Conservation (phyloP, 2,888 invertebrate genomes). For the Siphlonurus alternatus region DNA sequence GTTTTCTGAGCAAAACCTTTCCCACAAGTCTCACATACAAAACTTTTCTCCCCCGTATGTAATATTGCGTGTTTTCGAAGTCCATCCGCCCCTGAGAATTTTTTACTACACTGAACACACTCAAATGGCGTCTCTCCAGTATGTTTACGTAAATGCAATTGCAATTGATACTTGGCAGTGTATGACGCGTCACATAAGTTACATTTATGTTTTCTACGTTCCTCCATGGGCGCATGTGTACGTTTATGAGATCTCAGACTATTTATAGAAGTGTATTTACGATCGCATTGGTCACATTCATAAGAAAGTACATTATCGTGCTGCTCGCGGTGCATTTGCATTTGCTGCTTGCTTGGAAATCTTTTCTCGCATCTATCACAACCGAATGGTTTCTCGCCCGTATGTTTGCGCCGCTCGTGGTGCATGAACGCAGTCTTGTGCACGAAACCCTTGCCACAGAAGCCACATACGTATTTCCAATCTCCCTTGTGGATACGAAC, state of each 20-base stretch:
- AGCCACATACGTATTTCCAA: neutral
- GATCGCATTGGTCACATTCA: neutral
- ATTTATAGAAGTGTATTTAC: neutral
- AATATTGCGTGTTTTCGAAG: slow-evolving; percentile 37
- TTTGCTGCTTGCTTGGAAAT: neutral
- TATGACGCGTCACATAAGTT: neutral
- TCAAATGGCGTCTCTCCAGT: slow-evolving; percentile 38
- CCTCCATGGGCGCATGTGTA: neutral
- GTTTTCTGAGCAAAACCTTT: slow-evolving; percentile 42
- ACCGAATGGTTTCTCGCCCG: neutral
- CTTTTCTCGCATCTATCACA: neutral
- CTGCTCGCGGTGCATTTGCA: neutral
- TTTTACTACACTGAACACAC: slow-evolving; percentile 28
- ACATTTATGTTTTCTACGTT: neutral
- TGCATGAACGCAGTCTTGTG: neutral
- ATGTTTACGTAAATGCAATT: neutral
- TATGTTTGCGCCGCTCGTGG: neutral
- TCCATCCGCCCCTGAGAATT: slow-evolving; percentile 38
- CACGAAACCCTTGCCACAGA: neutral
- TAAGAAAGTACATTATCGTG: neutral
- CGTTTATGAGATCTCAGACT: neutral
- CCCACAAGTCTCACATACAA: slow-evolving; percentile 41
- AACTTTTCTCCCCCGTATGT: slow-evolving; percentile 43
- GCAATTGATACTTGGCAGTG: neutral
- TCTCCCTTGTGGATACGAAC: neutral